Base-by-base conservation (phyloP, 2,888 invertebrate genomes). In the Ecliptopera silaceata region DNA sequence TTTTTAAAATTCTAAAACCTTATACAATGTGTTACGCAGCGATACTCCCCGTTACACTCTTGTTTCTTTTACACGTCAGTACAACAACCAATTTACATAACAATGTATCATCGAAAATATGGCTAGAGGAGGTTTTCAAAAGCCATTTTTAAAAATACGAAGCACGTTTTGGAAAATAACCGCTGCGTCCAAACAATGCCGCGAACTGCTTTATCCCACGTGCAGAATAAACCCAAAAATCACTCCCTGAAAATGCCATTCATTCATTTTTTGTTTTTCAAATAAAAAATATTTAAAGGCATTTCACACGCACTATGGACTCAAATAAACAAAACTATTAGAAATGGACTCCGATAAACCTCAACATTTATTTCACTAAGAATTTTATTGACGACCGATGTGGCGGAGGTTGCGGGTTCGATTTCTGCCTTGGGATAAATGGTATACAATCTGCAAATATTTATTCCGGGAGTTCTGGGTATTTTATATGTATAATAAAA, bases 191-290 rank as follows among this genome's bases (percentile, higher is more conserved):
- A 62, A 57, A 74, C 74, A 74, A 72, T 71, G 47, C 66, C 15
- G 49, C 44, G 62, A 62, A 45, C 65, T 64, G 63, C 62, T 67
- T 67, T 56, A 59, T 54, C 42, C 42, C 39, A 55, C 56, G 52
- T 56, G 61, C 56, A 65, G 69, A 59, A 70, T 70, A 72, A 70
- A 72, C 69, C 70, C 62, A 68, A 72, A 74, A 75, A 75, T 70
- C 70, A 69, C 63, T 58, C 63, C 50, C 59, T 49, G 39, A 59
- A 59, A 72, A 74, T 69, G 66, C 71, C 69, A 74, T 74, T 73
- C 74, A 67, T 65, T 69, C 65, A 70, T 68, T 74, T 61, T 50
- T 53, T 60, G 56, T 29, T 51, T 52, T 39, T 36, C 22, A 32
- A 41, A 11, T 32, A n/a, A 32, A 32, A 48, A 59, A 48, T 41